Evolutionary conservation across 2,888 invertebrate species (phyloP).

Genomic region (Mystacides longicornis): DNA sequence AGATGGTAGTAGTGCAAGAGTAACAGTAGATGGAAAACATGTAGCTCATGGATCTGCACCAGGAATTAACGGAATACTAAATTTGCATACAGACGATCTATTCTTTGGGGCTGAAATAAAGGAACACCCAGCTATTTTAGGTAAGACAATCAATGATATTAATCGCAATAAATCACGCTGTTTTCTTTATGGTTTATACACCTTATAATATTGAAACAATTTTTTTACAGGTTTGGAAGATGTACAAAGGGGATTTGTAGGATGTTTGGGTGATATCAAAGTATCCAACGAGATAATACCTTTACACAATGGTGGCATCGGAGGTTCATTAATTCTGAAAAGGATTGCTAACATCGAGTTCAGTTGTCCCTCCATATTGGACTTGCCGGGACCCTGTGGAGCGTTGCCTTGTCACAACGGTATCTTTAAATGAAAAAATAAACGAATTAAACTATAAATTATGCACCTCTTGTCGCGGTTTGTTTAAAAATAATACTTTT

Average conservation of each 20-base stretch:
- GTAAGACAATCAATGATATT: too few species aligned
- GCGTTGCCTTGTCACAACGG: conserved; percentile 75
- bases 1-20: conserved; percentile 60
- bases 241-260: conserved; percentile 67
- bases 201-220: too few species aligned
- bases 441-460: not conserved
- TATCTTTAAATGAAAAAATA: not conserved
- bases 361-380: conserved; percentile 54
- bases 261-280: conserved; percentile 76
- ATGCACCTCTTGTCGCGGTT: not conserved
- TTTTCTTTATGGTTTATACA: too few species aligned
- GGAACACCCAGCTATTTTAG: conserved; percentile 57
- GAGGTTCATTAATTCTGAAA: conserved; percentile 55
- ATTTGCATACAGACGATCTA: conserved; percentile 65
- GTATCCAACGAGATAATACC: conserved; percentile 66
- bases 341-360: conserved; percentile 65
- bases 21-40: conserved; percentile 62
- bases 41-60: conserved; percentile 67
- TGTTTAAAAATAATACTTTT: not conserved
- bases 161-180: too few species aligned
- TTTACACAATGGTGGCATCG: conserved; percentile 59
- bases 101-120: conserved; percentile 72
- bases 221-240: conserved; percentile 54
- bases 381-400: conserved; percentile 61
- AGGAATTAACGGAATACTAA: conserved; percentile 69